These are phyloP conservation scores for Corapipo altera DNA, from an alignment of 2,113 vertebrate species.

Conservation along the genomic window DNA sequence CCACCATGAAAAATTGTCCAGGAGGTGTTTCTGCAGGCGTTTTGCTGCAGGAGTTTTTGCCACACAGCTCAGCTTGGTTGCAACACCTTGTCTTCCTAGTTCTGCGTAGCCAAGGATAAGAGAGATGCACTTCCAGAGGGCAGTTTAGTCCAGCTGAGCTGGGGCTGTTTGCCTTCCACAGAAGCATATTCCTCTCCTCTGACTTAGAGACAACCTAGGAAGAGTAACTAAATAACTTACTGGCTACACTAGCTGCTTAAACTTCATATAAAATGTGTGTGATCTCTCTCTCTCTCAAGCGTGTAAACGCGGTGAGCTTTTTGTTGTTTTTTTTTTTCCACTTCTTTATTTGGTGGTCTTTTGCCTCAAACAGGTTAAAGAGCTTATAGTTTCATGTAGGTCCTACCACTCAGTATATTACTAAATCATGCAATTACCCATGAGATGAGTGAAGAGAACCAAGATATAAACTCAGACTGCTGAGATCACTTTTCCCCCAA, in stretches of 20 bases:
- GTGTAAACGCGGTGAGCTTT: background rate
- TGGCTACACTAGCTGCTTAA: background rate
- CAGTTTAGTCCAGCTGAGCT: background rate
- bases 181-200: background rate
- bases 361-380: background rate
- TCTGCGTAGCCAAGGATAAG: background rate
- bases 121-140: background rate
- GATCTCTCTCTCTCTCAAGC: accelerated
- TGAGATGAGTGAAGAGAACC: background rate
- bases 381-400: background rate
- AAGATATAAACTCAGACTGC: background rate
- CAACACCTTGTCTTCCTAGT: background rate
- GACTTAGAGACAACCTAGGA: background rate
- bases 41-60: background rate
- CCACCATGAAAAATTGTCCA: background rate
- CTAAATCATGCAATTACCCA: background rate
- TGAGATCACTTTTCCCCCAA: background rate
- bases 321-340: background rate
- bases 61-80: background rate
- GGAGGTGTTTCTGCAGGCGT: background rate
- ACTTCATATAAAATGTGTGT: background rate
- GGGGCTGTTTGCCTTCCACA: background rate
- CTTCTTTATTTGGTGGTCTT: background rate
- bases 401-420: background rate
- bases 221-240: background rate